Base-by-base conservation (phyloP, 2,888 invertebrate species). In the Amiota mariae region DNA sequence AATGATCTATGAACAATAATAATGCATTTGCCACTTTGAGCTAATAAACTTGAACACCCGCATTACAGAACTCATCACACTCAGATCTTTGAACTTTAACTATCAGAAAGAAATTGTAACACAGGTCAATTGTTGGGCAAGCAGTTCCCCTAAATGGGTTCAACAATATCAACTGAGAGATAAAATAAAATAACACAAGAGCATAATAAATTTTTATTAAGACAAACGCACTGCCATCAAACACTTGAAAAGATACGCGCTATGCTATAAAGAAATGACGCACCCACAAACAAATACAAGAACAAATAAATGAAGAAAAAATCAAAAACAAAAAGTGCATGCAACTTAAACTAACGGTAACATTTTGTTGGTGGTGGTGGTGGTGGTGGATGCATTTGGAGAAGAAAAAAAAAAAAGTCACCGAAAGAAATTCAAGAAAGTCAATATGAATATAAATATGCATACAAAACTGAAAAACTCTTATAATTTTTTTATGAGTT, bases 31-130 rank as follows among this genome's bases (percentile, higher is more conserved):
- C 36, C 36, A 36, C 9, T 61, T 13, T 56, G 64, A 77, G 77
- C 85, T 78, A 82, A 85, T 85, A 85, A 83, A 85, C 80, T 79
- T 83, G 83, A 81, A 67, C 86, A 84, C 82, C 77, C 72, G 47
- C 66, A 24, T 20, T 18, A 46, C 1, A 63, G 46, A 63, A 63
- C 63, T 63, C 8, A 59, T 3, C 46, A 0, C 46, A n/a, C 46
- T 1, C 46, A n/a, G 46, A 63, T 36, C 36, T 36, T 36, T 36
- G 36, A 36, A 36, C 36, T 36, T 36, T 6, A 36, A 36, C 36
- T 6, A 6, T 6, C 2, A 2, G 36, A 36, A 36, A 6, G 36
- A 36, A 36, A 36, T 36, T 36, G 36, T 63, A 46, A 63, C 63
- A 13, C 85, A 79, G 79, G 78, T 85, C 72, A 66, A 73, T 64